These are phyloP conservation scores for Oenanthe melanoleuca DNA, from an alignment of 2,113 vertebrate species.

Conservation along the genomic window DNA sequence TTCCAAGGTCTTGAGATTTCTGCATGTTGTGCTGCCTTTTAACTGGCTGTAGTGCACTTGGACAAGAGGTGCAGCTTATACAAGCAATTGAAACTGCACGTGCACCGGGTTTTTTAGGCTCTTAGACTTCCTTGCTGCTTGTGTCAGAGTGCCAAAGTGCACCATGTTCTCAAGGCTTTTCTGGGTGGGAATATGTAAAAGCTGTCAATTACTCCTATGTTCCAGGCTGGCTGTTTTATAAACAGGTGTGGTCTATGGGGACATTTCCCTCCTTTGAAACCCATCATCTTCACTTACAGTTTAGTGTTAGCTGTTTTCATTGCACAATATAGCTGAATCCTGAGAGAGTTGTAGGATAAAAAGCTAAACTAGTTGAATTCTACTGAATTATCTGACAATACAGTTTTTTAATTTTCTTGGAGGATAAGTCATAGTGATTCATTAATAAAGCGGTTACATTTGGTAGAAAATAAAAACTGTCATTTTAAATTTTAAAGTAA, in stretches of 20 bases:
- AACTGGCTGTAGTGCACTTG: neutral
- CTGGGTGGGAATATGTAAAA: neutral
- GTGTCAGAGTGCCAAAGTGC: neutral
- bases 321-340: neutral
- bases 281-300: rapidly evolving
- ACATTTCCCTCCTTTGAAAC: neutral
- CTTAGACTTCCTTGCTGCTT: rapidly evolving
- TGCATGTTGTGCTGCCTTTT: neutral
- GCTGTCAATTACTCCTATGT: neutral
- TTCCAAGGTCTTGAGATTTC: neutral
- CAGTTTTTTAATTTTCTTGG: neutral
- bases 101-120: neutral
- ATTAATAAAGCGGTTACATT: neutral
- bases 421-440: neutral
- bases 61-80: neutral
- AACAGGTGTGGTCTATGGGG: neutral
- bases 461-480: neutral
- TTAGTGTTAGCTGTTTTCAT: neutral
- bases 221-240: neutral
- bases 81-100: neutral
- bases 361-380: neutral
- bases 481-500: neutral
- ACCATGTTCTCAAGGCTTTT: neutral
- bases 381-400: neutral
- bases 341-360: neutral